Percentiles rank a stretch among this genome's conserved stretches.
Conservation (phyloP, 2,888 invertebrate species). For the Lepetodrilus schrolli region DNA sequence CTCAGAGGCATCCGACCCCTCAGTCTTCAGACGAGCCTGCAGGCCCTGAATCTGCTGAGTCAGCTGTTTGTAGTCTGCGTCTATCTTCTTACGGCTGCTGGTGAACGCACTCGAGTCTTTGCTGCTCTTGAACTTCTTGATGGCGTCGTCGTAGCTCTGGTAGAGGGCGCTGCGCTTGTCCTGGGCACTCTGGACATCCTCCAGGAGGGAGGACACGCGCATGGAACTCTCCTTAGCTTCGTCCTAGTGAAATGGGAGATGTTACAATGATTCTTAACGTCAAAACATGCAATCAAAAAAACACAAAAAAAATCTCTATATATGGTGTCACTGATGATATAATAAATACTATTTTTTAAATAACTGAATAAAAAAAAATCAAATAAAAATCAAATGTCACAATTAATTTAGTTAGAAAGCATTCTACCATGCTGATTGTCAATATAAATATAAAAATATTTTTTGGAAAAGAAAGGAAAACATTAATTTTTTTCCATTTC, state of each 20-base stretch:
- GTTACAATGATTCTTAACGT: not conserved
- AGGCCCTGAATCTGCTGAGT: slow-evolving; percentile 78
- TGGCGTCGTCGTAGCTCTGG: slow-evolving; percentile 80
- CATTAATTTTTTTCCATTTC: no score
- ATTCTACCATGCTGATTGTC: no score
- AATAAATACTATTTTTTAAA: no score
- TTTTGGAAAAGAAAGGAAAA: no score
- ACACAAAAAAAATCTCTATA: no score
- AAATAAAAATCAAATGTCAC: no score
- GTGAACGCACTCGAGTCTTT: slow-evolving; percentile 78
- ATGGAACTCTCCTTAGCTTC: slow-evolving; percentile 78
- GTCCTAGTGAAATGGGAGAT: slow-evolving; percentile 71
- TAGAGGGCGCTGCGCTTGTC: slow-evolving; percentile 80
- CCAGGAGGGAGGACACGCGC: slow-evolving; percentile 76
- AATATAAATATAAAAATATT: no score
- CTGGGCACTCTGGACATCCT: slow-evolving; percentile 79
- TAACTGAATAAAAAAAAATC: no score
- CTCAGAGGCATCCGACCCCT: slow-evolving; percentile 80
- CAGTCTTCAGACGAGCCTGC: slow-evolving; percentile 78
- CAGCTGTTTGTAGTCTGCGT: slow-evolving; percentile 79
- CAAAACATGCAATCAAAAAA: not conserved
- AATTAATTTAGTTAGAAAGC: no score
- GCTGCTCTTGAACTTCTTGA: slow-evolving; percentile 79
- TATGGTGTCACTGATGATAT: no score
- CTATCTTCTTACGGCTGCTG: slow-evolving; percentile 78